Conservation (phyloP, 2,797 vertebrate genomes). For the Antennarius maculatus region DNA sequence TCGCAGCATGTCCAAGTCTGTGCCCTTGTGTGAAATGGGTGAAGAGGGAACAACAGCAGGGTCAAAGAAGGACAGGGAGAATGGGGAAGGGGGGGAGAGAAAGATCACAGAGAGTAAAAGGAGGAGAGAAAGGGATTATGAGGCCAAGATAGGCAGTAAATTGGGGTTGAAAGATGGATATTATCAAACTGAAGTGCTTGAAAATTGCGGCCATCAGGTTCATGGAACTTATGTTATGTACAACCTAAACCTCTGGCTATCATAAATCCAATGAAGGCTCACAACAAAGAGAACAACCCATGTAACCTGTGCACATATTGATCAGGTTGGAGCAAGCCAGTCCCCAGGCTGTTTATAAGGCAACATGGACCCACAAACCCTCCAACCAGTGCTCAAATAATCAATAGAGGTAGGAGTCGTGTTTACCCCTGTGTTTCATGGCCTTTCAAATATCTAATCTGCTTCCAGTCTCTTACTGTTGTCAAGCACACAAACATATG, state of each 20-base stretch:
- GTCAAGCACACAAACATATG: constrained; percentile 31
- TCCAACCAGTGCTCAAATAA: constrained; percentile 55
- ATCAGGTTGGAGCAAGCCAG: constrained; percentile 53
- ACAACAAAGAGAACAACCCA: constrained; percentile 26
- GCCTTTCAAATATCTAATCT: constrained; percentile 52
- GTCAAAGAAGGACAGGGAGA: constrained; percentile 44
- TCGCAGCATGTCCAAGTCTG: constrained; percentile 24
- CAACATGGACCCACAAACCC: constrained; percentile 68
- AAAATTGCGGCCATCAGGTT: constrained; percentile 10
- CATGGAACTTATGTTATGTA: constrained; percentile 18
- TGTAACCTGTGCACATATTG: constrained; percentile 42
- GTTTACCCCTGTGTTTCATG: constrained; percentile 63
- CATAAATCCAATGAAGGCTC: constrained; percentile 37
- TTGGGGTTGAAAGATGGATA: constrained; percentile 46
- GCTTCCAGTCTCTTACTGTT: constrained; percentile 8
- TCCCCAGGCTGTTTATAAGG: constrained; percentile 69
- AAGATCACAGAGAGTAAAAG: neutral
- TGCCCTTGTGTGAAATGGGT: constrained; percentile 32
- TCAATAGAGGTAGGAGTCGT: constrained; percentile 67
- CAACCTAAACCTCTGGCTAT: constrained; percentile 37
- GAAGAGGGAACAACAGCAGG: constrained; percentile 45
- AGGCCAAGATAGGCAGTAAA: constrained; percentile 35
- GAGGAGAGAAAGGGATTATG: constrained; percentile 13
- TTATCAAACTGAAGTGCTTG: constrained; percentile 45
- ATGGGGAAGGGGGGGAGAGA: constrained; percentile 3